Base-by-base conservation (phyloP, 2,888 invertebrate species). In the Macrophya annulata region DNA sequence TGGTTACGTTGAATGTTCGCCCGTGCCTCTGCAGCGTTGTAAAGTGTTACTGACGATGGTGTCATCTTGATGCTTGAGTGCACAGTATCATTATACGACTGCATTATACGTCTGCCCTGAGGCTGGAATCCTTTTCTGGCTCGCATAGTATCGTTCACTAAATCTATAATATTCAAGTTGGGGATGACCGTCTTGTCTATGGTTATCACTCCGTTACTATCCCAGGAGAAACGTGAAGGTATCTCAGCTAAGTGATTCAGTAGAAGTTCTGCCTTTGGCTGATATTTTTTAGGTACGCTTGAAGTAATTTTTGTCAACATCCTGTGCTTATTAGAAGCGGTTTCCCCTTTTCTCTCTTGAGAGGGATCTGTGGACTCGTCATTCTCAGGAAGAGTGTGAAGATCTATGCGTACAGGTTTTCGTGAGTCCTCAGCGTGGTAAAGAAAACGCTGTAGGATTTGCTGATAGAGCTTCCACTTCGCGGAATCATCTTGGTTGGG, bases 71-170 rank as follows among this genome's bases (percentile, higher is more conserved):
- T 88, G 9, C 86, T 84, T 0, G 65, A 82, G 65, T 91, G 89
- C 0, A 72, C 21, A 0, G 89, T 45, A 43, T 88, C 86, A 86
- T 91, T 91, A 85, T 90, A 92, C 0, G 89, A 84, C 17, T 84
- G 72, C 9, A n/a, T n/a, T n/a, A n/a, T n/a, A 1, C 0, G 25
- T 21, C 83, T n/a, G 4, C 83, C 82, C 1, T 37, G 31, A 6
- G 85, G 76, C 45, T 51, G 68, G 1, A 71, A 81, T 17, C 76
- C 31, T 76, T 83, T 83, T 51, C 77, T 76, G 4, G 43, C 48
- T 15, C 84, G 76, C 84, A 84, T 81, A 8, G 82, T 85, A 12
- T 87, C 85, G 31, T 86, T 86, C 51, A 85, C 77, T 15, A 86
- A 65, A 62, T 85, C 86, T n/a, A 86, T 43, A 43, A 85, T 86